phyloP scores from a whole-genome alignment of 2,888 invertebrate genomes.

The Orthosia cruda region DNA sequence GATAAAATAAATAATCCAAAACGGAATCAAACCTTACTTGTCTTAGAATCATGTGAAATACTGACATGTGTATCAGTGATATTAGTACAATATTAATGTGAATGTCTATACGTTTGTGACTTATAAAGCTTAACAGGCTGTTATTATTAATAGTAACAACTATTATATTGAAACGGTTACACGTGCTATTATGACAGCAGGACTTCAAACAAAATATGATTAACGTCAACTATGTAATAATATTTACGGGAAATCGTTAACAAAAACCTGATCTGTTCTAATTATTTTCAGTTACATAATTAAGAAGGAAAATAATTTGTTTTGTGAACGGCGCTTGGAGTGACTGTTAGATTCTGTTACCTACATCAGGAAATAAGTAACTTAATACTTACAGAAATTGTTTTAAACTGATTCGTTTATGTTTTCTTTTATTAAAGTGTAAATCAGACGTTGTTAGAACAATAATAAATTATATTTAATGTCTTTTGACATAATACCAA shows the following conservation, averaged over 20 bases:
- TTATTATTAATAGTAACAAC: conserved; percentile 51
- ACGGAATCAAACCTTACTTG: conserved; percentile 16
- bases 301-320: conserved; percentile 13
- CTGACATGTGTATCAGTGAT: conserved; percentile 31
- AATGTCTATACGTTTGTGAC: conserved; percentile 29
- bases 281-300: conserved; percentile 17
- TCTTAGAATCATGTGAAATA: neutral
- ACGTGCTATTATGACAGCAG: conserved; percentile 38
- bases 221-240: conserved; percentile 18
- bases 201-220: conserved; percentile 28
- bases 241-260: conserved; percentile 24
- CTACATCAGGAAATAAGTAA: conserved; percentile 22
- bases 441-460: conserved; percentile 16
- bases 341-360: neutral
- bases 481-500: neutral
- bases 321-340: neutral
- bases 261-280: conserved; percentile 11
- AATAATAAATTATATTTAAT: neutral
- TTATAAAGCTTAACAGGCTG: conserved; percentile 31
- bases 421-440: conserved; percentile 21
- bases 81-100: conserved; percentile 35
- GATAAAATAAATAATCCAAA: conserved; percentile 30
- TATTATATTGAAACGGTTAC: conserved; percentile 45
- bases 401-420: conserved; percentile 2
- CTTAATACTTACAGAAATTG: neutral